These are phyloP conservation scores for Andricus grossulariae DNA, from an alignment of 1,140 invertebrate genomes.

Conservation along the genomic window DNA sequence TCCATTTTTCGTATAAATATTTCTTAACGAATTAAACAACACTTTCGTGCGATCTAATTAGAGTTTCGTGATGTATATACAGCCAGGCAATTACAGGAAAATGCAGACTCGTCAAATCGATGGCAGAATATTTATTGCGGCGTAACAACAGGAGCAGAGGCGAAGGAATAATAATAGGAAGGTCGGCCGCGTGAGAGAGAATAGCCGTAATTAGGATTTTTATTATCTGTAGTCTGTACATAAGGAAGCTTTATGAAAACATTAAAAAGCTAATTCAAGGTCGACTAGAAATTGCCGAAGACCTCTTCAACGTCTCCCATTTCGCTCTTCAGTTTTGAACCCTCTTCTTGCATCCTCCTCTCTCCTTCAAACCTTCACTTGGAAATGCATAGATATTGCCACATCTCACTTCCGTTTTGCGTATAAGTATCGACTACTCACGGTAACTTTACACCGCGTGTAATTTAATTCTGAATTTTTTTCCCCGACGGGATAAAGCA, in stretches of 20 bases:
- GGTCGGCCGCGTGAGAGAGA: constrained; percentile 44
- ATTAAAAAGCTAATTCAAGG: constrained; percentile 58
- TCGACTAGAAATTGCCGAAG: constrained; percentile 18
- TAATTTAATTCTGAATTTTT: constrained; percentile 50
- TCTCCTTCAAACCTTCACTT: not conserved
- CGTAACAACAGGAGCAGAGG: constrained; percentile 56
- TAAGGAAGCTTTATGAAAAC: constrained; percentile 67
- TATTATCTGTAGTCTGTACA: constrained; percentile 58
- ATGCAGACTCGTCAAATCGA: constrained; percentile 60
- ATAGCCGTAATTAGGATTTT: constrained; percentile 63
- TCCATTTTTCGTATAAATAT: constrained; percentile 7
- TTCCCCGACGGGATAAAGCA: constrained; percentile 48
- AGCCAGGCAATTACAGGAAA: constrained; percentile 56
- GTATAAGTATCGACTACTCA: constrained; percentile 19
- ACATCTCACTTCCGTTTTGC: constrained; percentile 43
- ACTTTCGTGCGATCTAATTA: constrained; percentile 59
- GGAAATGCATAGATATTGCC: constrained; percentile 24
- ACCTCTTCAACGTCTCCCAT: not conserved
- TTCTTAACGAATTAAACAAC: not conserved
- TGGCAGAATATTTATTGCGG: constrained; percentile 65
- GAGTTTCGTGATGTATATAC: constrained; percentile 47
- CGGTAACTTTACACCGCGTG: constrained; percentile 33
- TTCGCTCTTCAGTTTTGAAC: not conserved
- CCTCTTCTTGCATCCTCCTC: not conserved
- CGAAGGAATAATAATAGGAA: constrained; percentile 61